Evolutionary conservation across 2,888 invertebrate genomes (phyloP).

Genomic region (Caenorhabditis zanzibari): DNA sequence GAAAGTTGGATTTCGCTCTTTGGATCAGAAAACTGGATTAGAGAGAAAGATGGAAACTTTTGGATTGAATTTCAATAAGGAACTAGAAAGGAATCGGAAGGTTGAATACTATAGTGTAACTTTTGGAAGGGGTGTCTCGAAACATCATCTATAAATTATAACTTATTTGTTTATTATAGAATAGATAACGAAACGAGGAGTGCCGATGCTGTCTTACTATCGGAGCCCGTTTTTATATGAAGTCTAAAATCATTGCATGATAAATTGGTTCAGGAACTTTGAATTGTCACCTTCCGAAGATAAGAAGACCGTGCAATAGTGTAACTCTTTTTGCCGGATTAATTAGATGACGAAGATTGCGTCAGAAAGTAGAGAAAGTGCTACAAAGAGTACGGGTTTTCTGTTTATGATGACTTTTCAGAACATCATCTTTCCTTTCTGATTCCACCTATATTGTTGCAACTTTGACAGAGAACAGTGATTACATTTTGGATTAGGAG

Average conservation of each 20-base stretch:
- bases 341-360: slow-evolving; percentile 58
- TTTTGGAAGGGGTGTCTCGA: not conserved
- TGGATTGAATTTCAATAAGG: not conserved
- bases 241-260: slow-evolving; percentile 51
- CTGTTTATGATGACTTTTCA: slow-evolving; percentile 23
- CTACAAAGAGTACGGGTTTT: slow-evolving; percentile 24
- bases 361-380: slow-evolving; percentile 48
- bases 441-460: slow-evolving; percentile 10
- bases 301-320: slow-evolving; percentile 28
- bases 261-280: slow-evolving; percentile 61
- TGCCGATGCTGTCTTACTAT: slow-evolving; percentile 21
- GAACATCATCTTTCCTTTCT: slow-evolving; percentile 25
- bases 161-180: slow-evolving; percentile 4
- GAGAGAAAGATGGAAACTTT: not conserved
- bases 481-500: slow-evolving; percentile 7
- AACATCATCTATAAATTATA: not conserved
- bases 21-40: not conserved
- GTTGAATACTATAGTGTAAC: too few relatives aligned
- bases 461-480: slow-evolving; percentile 15
- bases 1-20: slow-evolving; percentile 6
- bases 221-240: slow-evolving; percentile 37
- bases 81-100: too few relatives aligned
- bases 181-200: slow-evolving; percentile 22
- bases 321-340: slow-evolving; percentile 17
- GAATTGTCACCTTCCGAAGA: slow-evolving; percentile 37